Conservation (phyloP, 1,140 invertebrate species). For the Frieseomelitta varia region DNA sequence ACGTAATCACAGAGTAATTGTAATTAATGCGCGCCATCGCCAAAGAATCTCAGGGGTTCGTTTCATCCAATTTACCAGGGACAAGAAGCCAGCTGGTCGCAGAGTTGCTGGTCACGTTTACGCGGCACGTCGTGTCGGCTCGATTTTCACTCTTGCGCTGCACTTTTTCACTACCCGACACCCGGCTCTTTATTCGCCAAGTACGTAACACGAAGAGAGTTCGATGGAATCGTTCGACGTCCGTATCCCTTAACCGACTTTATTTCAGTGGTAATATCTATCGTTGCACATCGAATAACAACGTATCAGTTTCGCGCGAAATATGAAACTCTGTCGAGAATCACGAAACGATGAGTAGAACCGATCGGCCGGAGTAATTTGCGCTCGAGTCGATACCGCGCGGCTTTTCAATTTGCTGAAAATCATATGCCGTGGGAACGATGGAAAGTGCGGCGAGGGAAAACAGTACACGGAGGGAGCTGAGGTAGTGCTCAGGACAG, state of each 20-base stretch:
- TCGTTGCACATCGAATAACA: neutral
- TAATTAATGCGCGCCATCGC: conserved; percentile 49
- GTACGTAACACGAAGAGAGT: neutral
- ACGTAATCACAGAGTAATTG: conserved; percentile 48
- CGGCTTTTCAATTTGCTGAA: conserved; percentile 3
- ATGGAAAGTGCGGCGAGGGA: neutral
- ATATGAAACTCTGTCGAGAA: neutral
- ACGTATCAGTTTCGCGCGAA: neutral
- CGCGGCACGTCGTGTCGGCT: neutral
- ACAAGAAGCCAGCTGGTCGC: conserved; percentile 27
- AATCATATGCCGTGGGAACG: neutral
- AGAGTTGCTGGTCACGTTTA: conserved; percentile 39
- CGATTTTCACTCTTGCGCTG: conserved; percentile 18
- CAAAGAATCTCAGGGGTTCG: conserved; percentile 12
- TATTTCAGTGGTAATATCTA: neutral
- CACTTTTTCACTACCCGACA: neutral
- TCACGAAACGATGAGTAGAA: neutral
- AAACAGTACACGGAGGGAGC: neutral
- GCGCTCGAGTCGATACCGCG: neutral
- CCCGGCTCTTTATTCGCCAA: neutral
- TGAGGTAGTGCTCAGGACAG: conserved; percentile 17
- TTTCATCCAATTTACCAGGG: conserved; percentile 30
- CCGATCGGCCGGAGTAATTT: neutral
- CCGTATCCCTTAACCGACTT: neutral
- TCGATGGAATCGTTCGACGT: neutral